A percentile compares a stretch with the other conserved stretches of the same genome.
Evolutionary conservation across 2,797 vertebrate genomes (phyloP).

Genomic region (Sitta carolinensis): DNA sequence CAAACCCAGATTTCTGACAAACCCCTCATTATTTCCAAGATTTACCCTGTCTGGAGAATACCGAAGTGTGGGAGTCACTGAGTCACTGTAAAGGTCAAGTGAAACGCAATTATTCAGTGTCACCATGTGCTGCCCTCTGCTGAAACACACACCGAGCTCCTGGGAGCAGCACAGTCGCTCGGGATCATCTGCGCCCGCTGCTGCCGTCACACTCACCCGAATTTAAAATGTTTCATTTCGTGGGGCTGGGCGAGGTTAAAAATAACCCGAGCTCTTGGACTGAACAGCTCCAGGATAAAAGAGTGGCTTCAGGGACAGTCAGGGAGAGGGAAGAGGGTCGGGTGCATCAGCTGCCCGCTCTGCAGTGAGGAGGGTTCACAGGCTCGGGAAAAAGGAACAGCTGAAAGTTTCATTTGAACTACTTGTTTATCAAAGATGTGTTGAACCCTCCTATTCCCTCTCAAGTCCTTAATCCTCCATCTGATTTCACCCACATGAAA

Average conservation of each 20-base stretch:
- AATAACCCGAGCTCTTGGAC: background rate
- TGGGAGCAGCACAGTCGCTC: background rate
- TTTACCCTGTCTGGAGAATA: background rate
- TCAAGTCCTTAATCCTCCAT: background rate
- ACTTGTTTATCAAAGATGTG: background rate
- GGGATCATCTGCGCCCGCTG: background rate
- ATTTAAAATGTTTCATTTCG: background rate
- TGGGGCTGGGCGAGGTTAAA: background rate
- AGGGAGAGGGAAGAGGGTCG: background rate
- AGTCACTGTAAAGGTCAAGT: slow-evolving; percentile 16
- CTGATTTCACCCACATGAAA: background rate
- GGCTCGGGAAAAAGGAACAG: background rate
- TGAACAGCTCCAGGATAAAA: background rate
- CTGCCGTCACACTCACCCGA: background rate
- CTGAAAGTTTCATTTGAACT: background rate
- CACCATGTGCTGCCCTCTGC: slow-evolving; percentile 37
- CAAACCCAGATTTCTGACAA: background rate
- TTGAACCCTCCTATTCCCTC: background rate
- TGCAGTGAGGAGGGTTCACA: background rate
- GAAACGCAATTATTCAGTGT: background rate
- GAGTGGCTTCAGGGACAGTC: background rate
- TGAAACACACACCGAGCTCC: background rate
- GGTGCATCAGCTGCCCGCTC: fast-evolving
- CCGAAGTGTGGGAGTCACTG: background rate
- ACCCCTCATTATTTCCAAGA: background rate